These are phyloP conservation scores for Ctenoplectra terminalis DNA, from an alignment of 1,140 invertebrate genomes.

Conservation along the genomic window DNA sequence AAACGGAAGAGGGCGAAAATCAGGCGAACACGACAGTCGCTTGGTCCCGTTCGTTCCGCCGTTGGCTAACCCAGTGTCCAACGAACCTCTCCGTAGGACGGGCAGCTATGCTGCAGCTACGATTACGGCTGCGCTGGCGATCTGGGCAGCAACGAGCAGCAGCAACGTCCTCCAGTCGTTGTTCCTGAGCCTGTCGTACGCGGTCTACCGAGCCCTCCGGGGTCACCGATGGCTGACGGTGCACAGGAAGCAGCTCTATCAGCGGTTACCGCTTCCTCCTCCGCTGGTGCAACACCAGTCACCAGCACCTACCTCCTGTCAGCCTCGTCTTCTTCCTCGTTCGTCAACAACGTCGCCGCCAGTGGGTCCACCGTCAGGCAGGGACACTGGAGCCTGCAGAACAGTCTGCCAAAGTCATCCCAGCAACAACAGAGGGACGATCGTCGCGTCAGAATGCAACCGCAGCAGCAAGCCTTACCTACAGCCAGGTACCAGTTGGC, in stretches of 20 bases:
- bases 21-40: slow-evolving; percentile 38
- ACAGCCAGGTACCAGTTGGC: slow-evolving; percentile 41
- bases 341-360: slow-evolving; percentile 23
- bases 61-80: slow-evolving; percentile 67
- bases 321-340: slow-evolving; percentile 57
- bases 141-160: slow-evolving; percentile 70
- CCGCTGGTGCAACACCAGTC: slow-evolving; percentile 24
- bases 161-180: slow-evolving; percentile 68
- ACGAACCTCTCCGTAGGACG: slow-evolving; percentile 82
- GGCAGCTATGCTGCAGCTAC: slow-evolving; percentile 86
- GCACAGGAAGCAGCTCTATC: slow-evolving; percentile 79
- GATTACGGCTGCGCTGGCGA: slow-evolving; percentile 85
- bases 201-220: slow-evolving; percentile 66
- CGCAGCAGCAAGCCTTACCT: slow-evolving; percentile 2
- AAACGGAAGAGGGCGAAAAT: slow-evolving; percentile 34
- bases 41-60: slow-evolving; percentile 46
- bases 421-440: slow-evolving; percentile 37
- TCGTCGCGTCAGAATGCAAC: slow-evolving; percentile 7
- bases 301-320: slow-evolving; percentile 48
- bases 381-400: slow-evolving; percentile 28
- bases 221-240: slow-evolving; percentile 69
- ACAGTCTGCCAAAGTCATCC: slow-evolving; percentile 4
- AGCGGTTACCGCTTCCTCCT: slow-evolving; percentile 69
- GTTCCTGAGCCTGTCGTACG: slow-evolving; percentile 64
- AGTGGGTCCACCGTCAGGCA: slow-evolving; percentile 23